A percentile compares a stretch with the other conserved stretches of the same genome.
Evolutionary conservation across 2,797 vertebrate genomes (phyloP).

Genomic region (Microhierax caerulescens): DNA sequence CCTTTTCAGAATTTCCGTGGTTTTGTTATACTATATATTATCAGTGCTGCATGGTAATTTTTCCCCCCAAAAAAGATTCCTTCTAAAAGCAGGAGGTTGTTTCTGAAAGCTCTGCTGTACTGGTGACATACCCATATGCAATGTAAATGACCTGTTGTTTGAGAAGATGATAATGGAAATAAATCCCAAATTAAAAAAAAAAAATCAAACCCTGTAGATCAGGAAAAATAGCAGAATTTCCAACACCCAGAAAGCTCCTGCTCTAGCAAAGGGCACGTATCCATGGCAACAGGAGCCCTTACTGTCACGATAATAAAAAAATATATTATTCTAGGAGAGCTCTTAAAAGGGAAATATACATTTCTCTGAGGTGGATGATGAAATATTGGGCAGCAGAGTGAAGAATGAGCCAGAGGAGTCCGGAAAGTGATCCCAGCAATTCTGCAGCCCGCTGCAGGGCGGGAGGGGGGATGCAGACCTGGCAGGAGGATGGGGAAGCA

Average conservation of each 20-base stretch:
- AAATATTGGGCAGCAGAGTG: conserved; percentile 32
- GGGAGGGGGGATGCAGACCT: background rate
- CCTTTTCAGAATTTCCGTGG: background rate
- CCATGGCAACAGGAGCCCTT: conserved; percentile 65
- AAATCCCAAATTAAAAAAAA: conserved; percentile 28
- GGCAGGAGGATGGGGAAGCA: background rate
- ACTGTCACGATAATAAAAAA: conserved; percentile 68
- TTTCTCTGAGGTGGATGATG: conserved; percentile 41
- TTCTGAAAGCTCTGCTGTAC: background rate
- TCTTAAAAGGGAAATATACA: conserved; percentile 71
- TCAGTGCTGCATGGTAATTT: background rate
- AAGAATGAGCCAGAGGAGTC: background rate
- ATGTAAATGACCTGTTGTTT: conserved; percentile 38
- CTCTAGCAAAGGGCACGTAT: conserved; percentile 57
- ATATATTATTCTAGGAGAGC: conserved; percentile 52
- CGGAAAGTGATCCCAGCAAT: background rate
- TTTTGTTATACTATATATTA: background rate
- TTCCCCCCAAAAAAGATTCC: rapidly evolving
- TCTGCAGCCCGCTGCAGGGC: background rate
- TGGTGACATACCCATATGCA: background rate
- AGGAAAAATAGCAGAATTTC: conserved; percentile 46
- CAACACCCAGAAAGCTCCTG: conserved; percentile 49
- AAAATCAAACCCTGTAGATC: background rate
- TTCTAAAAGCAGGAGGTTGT: background rate
- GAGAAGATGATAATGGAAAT: conserved; percentile 3